Percentiles rank a stretch among this genome's conserved stretches.
Evolutionary conservation across 2,113 vertebrate genomes (phyloP).

Genomic region (Trichechus manatus): DNA sequence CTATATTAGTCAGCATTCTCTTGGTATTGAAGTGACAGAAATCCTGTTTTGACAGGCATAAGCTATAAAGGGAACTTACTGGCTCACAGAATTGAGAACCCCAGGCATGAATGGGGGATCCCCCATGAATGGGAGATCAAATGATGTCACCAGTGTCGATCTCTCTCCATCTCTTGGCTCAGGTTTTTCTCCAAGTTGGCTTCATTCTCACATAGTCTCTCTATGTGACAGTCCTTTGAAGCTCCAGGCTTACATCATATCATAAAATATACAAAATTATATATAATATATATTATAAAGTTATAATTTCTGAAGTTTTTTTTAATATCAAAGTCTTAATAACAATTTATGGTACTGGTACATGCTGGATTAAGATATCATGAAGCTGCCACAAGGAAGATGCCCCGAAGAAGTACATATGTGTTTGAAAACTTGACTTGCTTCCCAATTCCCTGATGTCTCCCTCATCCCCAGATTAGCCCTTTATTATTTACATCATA

Average conservation of each 20-base stretch:
- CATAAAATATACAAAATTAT: no score
- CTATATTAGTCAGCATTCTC: not conserved
- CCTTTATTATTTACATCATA: constrained; percentile 4
- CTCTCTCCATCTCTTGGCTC: constrained; percentile 9
- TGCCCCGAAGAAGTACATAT: not conserved
- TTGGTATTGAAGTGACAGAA: constrained; percentile 23
- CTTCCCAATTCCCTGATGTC: constrained; percentile 2
- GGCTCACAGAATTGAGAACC: not conserved
- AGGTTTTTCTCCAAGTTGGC: not conserved
- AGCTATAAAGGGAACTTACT: not conserved
- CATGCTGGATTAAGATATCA: not conserved
- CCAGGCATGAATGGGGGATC: not conserved
- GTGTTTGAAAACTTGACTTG: not conserved
- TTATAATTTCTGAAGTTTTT: constrained; percentile 24
- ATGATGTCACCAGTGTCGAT: not conserved
- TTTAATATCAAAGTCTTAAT: constrained; percentile 3
- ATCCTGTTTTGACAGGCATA: not conserved
- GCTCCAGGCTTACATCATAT: not conserved
- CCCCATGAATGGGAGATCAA: not conserved
- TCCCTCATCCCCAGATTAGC: not conserved
- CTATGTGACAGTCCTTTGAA: not conserved
- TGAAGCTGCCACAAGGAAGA: not conserved
- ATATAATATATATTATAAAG: no score
- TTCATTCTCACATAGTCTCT: not conserved
- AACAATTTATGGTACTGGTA: not conserved